Evolutionary conservation across 2,113 vertebrate species (phyloP).

Genomic region (Prunella fulvescens): DNA sequence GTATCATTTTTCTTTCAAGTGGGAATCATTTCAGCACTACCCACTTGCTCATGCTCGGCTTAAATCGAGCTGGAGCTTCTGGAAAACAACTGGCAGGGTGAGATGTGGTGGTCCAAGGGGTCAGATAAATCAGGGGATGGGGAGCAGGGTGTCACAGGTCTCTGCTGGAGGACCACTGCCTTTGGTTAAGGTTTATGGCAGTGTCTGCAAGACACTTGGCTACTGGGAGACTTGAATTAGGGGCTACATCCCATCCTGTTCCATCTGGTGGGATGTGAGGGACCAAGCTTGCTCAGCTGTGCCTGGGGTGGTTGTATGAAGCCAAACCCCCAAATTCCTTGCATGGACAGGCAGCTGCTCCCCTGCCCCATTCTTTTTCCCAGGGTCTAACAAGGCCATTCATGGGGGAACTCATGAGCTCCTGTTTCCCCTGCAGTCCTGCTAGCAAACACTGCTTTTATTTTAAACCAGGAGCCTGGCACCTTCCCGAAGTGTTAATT

Average conservation of each 20-base stretch:
- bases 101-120: neutral
- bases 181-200: neutral
- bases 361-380: neutral
- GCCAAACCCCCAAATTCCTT: neutral
- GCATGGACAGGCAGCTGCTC: neutral
- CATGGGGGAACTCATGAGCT: neutral
- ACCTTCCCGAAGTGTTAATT: neutral
- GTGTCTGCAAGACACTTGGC: neutral
- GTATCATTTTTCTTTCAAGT: constrained; percentile 45
- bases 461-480: neutral
- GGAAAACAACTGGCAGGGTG: neutral
- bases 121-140: neutral
- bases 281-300: neutral
- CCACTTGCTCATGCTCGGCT: neutral
- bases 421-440: neutral
- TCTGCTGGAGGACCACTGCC: neutral
- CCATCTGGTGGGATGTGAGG: neutral
- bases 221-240: neutral
- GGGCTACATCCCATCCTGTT: neutral
- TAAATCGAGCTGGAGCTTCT: neutral
- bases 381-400: neutral
- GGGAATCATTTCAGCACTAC: constrained; percentile 11
- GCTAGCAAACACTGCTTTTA: neutral
- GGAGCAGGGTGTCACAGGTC: neutral
- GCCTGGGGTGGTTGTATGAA: neutral